These are phyloP conservation scores for Baronia brevicornis DNA, from an alignment of 2,888 invertebrate species.

Conservation along the genomic window DNA sequence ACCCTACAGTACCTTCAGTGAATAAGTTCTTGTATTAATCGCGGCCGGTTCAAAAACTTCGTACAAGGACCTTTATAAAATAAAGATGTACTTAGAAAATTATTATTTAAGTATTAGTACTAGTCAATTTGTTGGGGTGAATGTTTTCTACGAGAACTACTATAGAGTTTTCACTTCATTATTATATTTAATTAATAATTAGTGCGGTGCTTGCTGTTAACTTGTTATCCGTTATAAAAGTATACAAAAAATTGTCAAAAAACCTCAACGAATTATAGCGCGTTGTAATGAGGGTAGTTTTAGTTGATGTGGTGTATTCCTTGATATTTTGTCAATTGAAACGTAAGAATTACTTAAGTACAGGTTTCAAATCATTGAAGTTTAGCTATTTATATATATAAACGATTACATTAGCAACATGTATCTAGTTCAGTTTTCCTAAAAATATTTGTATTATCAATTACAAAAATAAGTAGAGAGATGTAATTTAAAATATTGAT, in stretches of 20 bases:
- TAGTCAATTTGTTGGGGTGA: constrained; percentile 73
- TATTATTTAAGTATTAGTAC: constrained; percentile 63
- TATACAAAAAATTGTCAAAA: constrained; percentile 40
- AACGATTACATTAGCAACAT: constrained; percentile 46
- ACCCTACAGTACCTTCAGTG: too few relatives aligned
- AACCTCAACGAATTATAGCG: constrained; percentile 57
- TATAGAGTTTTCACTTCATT: constrained; percentile 57
- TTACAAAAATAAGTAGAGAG: too few relatives aligned
- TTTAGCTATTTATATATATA: constrained; percentile 41
- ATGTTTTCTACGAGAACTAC: constrained; percentile 67
- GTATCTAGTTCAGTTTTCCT: constrained; percentile 41
- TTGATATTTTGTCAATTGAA: constrained; percentile 39
- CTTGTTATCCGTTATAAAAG: constrained; percentile 51
- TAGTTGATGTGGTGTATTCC: constrained; percentile 32
- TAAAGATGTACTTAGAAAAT: constrained; percentile 47
- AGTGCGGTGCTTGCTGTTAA: constrained; percentile 70
- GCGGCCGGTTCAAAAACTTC: constrained; percentile 68
- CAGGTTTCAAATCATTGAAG: constrained; percentile 63
- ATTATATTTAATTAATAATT: constrained; percentile 50
- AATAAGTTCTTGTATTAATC: too few relatives aligned
- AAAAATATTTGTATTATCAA: constrained; percentile 63
- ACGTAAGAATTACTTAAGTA: constrained; percentile 41
- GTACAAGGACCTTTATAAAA: constrained; percentile 62
- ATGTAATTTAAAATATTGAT: constrained; percentile 17
- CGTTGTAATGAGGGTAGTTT: constrained; percentile 31